phyloP scores from a whole-genome alignment of 37 sponge, comb jelly and placozoan species.

The Oopsacas minuta region DNA sequence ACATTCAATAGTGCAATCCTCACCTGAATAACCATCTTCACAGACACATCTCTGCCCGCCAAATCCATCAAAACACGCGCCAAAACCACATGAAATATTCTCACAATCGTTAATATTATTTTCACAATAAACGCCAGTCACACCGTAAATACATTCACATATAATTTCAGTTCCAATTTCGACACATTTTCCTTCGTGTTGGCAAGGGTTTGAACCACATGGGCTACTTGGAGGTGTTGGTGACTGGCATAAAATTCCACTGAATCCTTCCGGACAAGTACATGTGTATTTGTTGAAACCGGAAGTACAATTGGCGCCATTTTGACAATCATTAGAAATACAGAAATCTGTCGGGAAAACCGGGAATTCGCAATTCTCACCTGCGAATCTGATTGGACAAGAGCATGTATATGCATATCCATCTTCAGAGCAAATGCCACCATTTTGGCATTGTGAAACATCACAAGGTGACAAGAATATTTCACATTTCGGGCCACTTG shows the following conservation, averaged over 20 bases:
- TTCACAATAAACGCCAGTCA: conserved; percentile 1
- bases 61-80: conserved; percentile 8
- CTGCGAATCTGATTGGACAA: conserved; percentile 29
- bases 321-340: not conserved
- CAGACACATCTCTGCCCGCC: not conserved
- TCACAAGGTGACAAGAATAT: conserved; percentile 20
- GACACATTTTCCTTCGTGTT: conserved; percentile 15
- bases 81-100: conserved; percentile 18
- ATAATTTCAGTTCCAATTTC: not conserved
- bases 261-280: conserved; percentile 20
- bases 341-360: conserved; percentile 34
- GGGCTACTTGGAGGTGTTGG: not conserved
- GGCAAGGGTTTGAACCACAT: conserved; percentile 19
- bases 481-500: conserved; percentile 38
- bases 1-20: not conserved
- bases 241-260: conserved; percentile 23
- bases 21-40: not conserved
- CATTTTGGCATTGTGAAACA: conserved; percentile 43
- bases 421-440: conserved; percentile 38
- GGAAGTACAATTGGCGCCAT: conserved; percentile 28
- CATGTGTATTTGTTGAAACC: conserved; percentile 39
- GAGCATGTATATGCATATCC: conserved; percentile 30
- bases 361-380: conserved; percentile 30
- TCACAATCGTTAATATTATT: conserved; percentile 32
- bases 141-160: not conserved